Percentiles rank a stretch among this genome's conserved stretches.
These are phyloP conservation scores for Carlito syrichta DNA, from an alignment of 2,113 vertebrate species.

Conservation along the genomic window DNA sequence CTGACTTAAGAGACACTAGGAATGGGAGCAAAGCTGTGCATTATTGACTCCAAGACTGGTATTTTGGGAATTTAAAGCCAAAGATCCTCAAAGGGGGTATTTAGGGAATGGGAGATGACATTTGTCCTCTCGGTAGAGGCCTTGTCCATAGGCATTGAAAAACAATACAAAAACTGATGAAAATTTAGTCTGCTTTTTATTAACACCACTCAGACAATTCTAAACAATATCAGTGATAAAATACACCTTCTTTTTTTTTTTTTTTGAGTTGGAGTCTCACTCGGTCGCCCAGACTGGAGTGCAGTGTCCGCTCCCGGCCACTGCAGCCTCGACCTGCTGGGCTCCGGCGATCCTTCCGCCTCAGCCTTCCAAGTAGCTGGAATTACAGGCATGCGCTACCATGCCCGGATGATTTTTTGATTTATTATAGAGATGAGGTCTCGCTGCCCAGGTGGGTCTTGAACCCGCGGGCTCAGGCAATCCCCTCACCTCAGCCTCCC, in stretches of 20 bases:
- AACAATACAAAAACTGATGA: not conserved
- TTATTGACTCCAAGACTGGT: not conserved
- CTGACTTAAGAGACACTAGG: not conserved
- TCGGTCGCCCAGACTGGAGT: too few relatives aligned
- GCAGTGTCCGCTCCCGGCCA: too few relatives aligned
- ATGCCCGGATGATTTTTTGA: too few relatives aligned
- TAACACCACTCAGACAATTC: not conserved
- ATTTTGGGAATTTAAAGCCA: not conserved
- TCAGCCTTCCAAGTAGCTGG: too few relatives aligned
- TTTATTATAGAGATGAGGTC: too few relatives aligned
- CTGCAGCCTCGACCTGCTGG: too few relatives aligned
- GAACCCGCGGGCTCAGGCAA: too few relatives aligned
- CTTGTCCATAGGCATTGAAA: not conserved
- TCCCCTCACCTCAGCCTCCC: too few relatives aligned
- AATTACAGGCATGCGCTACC: too few relatives aligned
- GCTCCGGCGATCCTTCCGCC: too few relatives aligned
- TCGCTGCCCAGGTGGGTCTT: too few relatives aligned
- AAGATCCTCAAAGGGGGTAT: not conserved
- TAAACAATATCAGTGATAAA: not conserved
- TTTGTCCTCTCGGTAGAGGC: not conserved
- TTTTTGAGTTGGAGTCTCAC: too few relatives aligned
- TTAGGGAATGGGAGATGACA: not conserved
- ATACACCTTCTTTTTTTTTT: rapidly evolving
- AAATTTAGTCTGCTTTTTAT: not conserved
- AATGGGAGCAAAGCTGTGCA: not conserved